phyloP scores from a whole-genome alignment of 2,888 invertebrate species.

The Hyposoter dolosus region DNA sequence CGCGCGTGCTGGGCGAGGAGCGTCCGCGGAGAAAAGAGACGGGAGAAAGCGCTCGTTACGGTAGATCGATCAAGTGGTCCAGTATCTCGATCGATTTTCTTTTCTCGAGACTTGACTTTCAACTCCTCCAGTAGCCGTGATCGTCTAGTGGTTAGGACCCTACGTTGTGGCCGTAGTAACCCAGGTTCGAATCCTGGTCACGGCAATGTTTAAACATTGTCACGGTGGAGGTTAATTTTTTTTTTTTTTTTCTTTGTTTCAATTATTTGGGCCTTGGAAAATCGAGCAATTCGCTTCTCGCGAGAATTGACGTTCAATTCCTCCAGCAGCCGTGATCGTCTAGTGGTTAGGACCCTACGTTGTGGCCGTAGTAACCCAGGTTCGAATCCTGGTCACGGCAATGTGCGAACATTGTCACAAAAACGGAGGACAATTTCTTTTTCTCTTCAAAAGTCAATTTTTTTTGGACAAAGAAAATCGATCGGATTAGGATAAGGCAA shows the following conservation, averaged over 20 bases:
- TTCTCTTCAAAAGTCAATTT: not conserved
- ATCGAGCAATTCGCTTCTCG: not conserved
- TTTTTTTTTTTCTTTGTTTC: slow-evolving; percentile 6
- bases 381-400: slow-evolving; percentile 85
- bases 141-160: slow-evolving; percentile 79
- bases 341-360: slow-evolving; percentile 82
- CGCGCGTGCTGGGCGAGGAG: not conserved
- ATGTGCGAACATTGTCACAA: slow-evolving; percentile 75
- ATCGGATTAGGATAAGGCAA: not conserved
- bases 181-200: slow-evolving; percentile 85
- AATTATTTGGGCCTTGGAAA: not conserved
- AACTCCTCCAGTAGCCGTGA: slow-evolving; percentile 70
- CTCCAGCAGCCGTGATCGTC: slow-evolving; percentile 71
- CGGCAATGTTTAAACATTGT: slow-evolving; percentile 80
- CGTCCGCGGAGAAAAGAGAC: not conserved
- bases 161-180: slow-evolving; percentile 85
- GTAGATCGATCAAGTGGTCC: slow-evolving; percentile 60
- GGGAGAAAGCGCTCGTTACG: slow-evolving; percentile 38
- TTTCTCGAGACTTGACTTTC: slow-evolving; percentile 15
- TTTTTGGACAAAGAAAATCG: not conserved
- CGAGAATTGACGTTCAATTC: slow-evolving; percentile 30
- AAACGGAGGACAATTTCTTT: slow-evolving; percentile 60
- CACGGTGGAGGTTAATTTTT: slow-evolving; percentile 66
- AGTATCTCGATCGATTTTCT: slow-evolving; percentile 56
- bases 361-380: slow-evolving; percentile 85